Evolutionary conservation across 2,888 invertebrate species (phyloP), one percentile per base, ranked within the genome.

Genomic region (Cyclophora albipunctata): DNA sequence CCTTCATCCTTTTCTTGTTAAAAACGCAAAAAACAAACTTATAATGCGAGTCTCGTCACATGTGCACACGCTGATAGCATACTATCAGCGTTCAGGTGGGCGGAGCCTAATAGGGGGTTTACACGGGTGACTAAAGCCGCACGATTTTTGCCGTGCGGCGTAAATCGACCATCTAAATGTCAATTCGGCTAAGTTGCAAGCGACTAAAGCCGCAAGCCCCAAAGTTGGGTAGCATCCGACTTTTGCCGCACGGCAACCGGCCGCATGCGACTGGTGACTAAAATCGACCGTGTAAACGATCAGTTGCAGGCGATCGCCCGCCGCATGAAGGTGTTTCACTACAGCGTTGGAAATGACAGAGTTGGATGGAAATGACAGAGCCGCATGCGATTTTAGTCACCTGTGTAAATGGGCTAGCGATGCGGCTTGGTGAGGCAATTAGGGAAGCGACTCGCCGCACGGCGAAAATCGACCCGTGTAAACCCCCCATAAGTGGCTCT

Each of bases 381-480:
- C 61, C 64, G 67, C 67, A 65, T 69, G 66, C 65, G 67, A 66
- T 69, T 69, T 67, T 65, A 66, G 62, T 69, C 54, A 67, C 59
- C 68, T 1, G 63, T 67, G 66, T 64, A 66, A 69, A 67, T 64
- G 60, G 60, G 66, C 60, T 68, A 63, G 64, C 66, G 60, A 66
- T 66, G 63, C 62, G 63, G 63, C 58, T 62, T 65, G 60, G 58
- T 51, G 51, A 59, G 57, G 58, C 57, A 49, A 60, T 60, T 58
- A 34, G 56, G 57, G 57, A 58, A 63, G 63, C 56, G 58, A 62
- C 56, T 58, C 41, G 64, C 63, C 67, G 66, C 65, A 71, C 65
- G 64, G 65, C 66, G 62, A 69, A 67, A 69, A 70, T 68, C 67
- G 66, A 67, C 66, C 65, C 67, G 62, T 66, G 65, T 68, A 59